phyloP scores from a whole-genome alignment of 2,888 invertebrate genomes.

The Kryphioiulus occultus region DNA sequence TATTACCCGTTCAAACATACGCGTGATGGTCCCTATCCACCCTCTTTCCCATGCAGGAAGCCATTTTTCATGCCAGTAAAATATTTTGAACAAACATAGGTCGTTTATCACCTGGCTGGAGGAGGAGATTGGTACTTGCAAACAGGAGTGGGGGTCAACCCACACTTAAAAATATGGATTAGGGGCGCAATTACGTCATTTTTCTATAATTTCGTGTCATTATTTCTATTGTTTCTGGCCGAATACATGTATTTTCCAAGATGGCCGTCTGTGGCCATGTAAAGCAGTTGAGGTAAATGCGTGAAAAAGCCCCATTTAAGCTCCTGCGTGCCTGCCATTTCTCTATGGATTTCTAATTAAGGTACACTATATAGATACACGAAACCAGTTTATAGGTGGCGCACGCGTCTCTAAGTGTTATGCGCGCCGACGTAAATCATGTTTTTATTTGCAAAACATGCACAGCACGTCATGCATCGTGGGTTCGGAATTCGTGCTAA shows the following conservation, averaged over 20 bases:
- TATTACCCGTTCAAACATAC: not conserved
- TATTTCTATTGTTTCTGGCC: not conserved
- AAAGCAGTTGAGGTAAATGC: not conserved
- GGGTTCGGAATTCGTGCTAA: not conserved
- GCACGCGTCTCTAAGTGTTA: constrained; percentile 39
- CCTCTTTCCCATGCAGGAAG: not conserved
- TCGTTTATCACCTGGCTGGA: constrained; percentile 26
- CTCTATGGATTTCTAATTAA: constrained; percentile 21
- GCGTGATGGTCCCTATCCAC: not conserved
- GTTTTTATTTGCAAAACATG: constrained; percentile 29
- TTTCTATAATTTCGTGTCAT: not conserved
- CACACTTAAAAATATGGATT: not conserved
- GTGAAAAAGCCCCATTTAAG: constrained; percentile 9
- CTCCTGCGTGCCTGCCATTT: not conserved
- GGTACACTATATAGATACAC: not conserved
- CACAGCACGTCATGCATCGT: not conserved
- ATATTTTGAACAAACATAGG: not conserved
- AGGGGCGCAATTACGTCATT: not conserved
- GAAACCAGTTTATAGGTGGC: constrained; percentile 1
- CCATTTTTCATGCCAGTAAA: not conserved
- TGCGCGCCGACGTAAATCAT: not conserved
- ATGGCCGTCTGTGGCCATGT: not conserved
- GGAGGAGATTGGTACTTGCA: not conserved
- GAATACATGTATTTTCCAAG: not conserved
- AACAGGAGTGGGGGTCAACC: not conserved